Evolutionary conservation across 1,140 invertebrate species (phyloP), one percentile per base, ranked within the genome.

Genomic region (Radopholus similis): DNA sequence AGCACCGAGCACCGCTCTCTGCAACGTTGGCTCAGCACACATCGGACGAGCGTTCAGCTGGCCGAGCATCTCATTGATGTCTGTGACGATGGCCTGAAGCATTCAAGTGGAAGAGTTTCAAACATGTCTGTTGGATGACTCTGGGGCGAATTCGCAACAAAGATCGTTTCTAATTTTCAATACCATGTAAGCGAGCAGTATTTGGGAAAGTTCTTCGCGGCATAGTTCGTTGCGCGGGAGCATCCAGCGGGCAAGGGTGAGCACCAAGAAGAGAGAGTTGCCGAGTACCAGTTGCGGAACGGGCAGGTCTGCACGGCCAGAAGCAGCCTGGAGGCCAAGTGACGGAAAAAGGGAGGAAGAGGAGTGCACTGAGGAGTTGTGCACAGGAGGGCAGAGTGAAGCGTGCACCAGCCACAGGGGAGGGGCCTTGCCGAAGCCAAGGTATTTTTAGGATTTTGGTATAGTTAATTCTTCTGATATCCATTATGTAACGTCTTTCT

Each of bases 51-150:
- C 82, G 40, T 82, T 86, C 84, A 95, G 94, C 0, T 92, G 92
- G 81, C 95, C 92, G 83, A 94, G 94, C 83, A 95, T 94, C 83
- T 95, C 92, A 32, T 95, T 92, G 64, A 95, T 95, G 82, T 95
- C 93, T 0, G 91, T 92, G 0, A 92, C 92, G 23, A 82, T 82
- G 2, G 77, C 78, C 76, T 78, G 40, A 51, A 76, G 60, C 1
- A 28, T 34, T 2, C 2, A 26, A 15, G 4, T 40, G 21, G 4
- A n/a, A 40, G 54, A 18, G 2, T 56, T 2, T 3, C 26, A 1
- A 21, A 58, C 44, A 3, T 49, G 21, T 49, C 21, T 5, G 8
- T 26, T 26, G 3, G 30, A 49, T 49, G 30, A 49, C 44, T 49
- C 2, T 23, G 30, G 44, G 30, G 3, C 3, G 44, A 26, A 49